Percentiles rank a stretch among this genome's conserved stretches.
Conservation (phyloP, 2,797 vertebrate genomes). For the Allobates femoralis region DNA sequence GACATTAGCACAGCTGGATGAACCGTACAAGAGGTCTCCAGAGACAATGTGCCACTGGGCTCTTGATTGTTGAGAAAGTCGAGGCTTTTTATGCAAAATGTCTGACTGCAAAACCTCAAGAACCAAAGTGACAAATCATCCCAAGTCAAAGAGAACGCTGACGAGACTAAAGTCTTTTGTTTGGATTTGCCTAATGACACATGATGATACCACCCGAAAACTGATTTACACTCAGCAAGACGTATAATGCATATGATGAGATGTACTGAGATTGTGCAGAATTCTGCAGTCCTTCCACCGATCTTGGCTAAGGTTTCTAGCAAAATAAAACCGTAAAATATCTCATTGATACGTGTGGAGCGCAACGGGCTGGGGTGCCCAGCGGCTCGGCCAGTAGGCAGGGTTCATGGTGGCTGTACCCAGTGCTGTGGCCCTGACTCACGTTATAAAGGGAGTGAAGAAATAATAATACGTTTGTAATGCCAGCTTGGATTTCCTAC, state of each 20-base stretch:
- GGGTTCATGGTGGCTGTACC: too few species aligned
- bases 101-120: not conserved
- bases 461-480: too few species aligned
- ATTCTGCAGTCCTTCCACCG: not conserved
- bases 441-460: too few species aligned
- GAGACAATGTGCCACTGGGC: not conserved
- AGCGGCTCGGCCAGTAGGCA: too few species aligned
- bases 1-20: slow-evolving; percentile 16
- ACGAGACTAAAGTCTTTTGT: not conserved
- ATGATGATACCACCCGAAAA: too few species aligned
- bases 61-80: not conserved
- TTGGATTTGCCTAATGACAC: not conserved
- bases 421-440: too few species aligned
- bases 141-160: not conserved
- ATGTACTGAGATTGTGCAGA: not conserved
- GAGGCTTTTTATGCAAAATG: not conserved
- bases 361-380: too few species aligned
- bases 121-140: not conserved
- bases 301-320: not conserved
- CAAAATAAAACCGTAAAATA: not conserved
- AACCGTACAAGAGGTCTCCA: not conserved
- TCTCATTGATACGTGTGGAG: not conserved
- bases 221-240: not conserved
- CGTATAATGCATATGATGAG: not conserved
- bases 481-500: too few species aligned